Evolutionary conservation across 2,113 vertebrate species (phyloP).

Genomic region (Upupa epops): DNA sequence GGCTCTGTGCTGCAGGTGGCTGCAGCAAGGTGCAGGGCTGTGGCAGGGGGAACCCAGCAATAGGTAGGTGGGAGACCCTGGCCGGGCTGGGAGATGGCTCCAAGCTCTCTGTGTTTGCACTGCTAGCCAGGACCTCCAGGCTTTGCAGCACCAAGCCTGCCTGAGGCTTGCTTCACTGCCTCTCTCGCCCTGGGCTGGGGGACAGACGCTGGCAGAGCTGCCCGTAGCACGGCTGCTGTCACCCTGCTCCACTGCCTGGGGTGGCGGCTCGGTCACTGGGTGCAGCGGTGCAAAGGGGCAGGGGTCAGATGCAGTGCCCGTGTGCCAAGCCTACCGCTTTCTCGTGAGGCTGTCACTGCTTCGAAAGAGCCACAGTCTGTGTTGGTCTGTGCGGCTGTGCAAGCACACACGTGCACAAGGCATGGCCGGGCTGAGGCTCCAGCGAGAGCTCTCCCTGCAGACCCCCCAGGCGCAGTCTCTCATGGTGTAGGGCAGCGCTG

Average conservation of each 20-base stretch:
- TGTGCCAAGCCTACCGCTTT: not conserved
- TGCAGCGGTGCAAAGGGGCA: not conserved
- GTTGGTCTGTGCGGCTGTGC: not conserved
- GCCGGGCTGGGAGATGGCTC: not conserved
- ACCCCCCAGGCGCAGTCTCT: not conserved
- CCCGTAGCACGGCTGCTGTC: not conserved
- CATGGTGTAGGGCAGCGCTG: not conserved
- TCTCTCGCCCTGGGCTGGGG: not conserved
- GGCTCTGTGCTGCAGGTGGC: not conserved
- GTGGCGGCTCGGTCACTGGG: not conserved
- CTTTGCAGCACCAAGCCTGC: not conserved
- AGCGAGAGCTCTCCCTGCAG: not conserved
- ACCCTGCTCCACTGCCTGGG: not conserved
- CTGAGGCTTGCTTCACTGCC: not conserved
- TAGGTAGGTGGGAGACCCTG: not conserved
- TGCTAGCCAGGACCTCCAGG: not conserved
- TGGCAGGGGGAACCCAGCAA: not conserved
- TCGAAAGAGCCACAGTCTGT: not conserved
- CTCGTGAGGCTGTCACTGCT: not conserved
- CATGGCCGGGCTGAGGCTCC: not conserved
- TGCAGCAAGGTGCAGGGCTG: not conserved
- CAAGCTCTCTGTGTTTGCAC: rapidly evolving
- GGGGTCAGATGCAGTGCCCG: not conserved
- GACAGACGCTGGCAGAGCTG: not conserved
- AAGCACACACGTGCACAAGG: not conserved